Conservation (phyloP, 2,113 vertebrate genomes). For the Neodontobutis hainanensis region DNA sequence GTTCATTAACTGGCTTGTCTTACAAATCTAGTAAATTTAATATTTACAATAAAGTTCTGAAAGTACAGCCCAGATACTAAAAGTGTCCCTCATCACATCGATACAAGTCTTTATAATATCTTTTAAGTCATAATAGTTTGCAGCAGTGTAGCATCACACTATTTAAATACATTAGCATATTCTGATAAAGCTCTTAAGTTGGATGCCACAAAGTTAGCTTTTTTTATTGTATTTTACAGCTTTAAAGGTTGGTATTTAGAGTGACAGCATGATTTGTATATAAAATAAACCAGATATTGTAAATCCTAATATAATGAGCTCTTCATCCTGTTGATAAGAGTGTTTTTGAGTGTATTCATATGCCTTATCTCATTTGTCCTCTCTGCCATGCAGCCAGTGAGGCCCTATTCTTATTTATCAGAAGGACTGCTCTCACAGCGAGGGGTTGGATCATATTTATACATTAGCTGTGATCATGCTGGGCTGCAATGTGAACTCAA, state of each 20-base stretch:
- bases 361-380: background rate
- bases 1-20: background rate
- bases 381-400: conserved; percentile 9
- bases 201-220: too few species aligned
- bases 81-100: background rate
- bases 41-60: too few species aligned
- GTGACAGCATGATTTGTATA: too few species aligned
- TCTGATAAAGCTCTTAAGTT: too few species aligned
- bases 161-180: too few species aligned
- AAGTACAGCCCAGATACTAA: background rate
- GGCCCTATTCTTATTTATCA: conserved; percentile 35
- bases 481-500: conserved; percentile 30
- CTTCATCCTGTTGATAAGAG: too few species aligned
- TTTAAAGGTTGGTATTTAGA: background rate
- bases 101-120: too few species aligned
- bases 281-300: background rate
- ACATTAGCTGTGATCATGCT: conserved; percentile 36
- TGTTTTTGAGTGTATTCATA: background rate
- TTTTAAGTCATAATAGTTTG: too few species aligned
- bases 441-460: conserved; percentile 37
- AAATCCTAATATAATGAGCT: background rate
- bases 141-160: too few species aligned
- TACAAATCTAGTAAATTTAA: too few species aligned
- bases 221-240: too few species aligned
- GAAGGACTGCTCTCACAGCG: conserved; percentile 39